Conservation (phyloP, 2,888 invertebrate genomes). For the Sminthurinus aureus region DNA sequence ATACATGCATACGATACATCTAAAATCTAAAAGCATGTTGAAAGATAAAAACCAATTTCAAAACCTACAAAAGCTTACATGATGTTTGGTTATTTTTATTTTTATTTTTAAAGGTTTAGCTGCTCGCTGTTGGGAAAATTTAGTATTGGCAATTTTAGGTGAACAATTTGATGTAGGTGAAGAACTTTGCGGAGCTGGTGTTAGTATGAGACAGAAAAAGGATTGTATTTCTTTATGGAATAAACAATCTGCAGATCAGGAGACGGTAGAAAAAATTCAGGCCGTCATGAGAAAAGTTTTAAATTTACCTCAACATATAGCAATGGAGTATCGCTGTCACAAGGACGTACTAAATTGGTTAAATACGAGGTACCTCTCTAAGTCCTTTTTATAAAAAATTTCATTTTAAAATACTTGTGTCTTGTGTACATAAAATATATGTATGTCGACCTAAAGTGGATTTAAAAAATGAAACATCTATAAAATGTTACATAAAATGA, state of each 20-base stretch:
- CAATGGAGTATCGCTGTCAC: constrained; percentile 85
- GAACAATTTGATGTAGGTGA: constrained; percentile 99
- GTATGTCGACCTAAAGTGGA: too few relatives aligned
- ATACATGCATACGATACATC: too few relatives aligned
- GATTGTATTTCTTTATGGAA: constrained; percentile 98
- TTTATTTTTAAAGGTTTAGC: constrained; percentile 70
- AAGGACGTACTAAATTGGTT: constrained; percentile 59
- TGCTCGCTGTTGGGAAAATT: constrained; percentile 97
- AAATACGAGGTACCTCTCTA: constrained; percentile 46
- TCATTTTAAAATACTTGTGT: too few relatives aligned
- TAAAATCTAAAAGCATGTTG: too few relatives aligned
- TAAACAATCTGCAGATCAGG: constrained; percentile 88
- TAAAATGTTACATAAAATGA: too few relatives aligned
- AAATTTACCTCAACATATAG: constrained; percentile 89
- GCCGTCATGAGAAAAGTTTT: constrained; percentile 94
- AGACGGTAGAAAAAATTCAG: constrained; percentile 87
- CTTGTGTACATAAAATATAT: too few relatives aligned
- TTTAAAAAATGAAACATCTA: too few relatives aligned
- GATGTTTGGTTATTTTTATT: too few relatives aligned
- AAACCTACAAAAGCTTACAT: too few relatives aligned
- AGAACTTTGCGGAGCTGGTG: constrained; percentile 91
- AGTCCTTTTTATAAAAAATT: too few relatives aligned
- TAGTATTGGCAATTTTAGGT: constrained; percentile 97
- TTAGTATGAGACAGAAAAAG: constrained; percentile 70
- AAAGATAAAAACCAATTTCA: too few relatives aligned